A percentile compares a stretch with the other conserved stretches of the same genome.
Evolutionary conservation across 2,797 vertebrate species (phyloP).

Genomic region (Molossus molossus): DNA sequence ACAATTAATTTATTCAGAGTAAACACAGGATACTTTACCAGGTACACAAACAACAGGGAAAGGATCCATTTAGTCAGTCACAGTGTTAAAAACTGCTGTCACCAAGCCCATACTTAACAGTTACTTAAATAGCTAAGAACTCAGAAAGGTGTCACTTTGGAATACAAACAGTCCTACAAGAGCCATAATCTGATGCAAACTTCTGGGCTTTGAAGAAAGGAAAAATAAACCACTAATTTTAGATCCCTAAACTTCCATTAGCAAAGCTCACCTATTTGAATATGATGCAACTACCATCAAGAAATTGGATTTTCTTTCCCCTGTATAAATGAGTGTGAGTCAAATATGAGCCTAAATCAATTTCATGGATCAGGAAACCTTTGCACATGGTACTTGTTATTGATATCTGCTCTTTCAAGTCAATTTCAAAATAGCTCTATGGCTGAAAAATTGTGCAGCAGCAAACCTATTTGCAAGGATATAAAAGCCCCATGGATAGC

Average conservation of each 20-base stretch:
- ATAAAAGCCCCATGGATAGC: not conserved
- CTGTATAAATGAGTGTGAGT: conserved; percentile 74
- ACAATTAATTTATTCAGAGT: conserved; percentile 88
- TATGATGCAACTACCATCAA: conserved; percentile 90
- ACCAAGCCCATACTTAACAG: conserved; percentile 85
- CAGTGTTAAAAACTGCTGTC: conserved; percentile 85
- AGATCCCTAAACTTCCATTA: conserved; percentile 87
- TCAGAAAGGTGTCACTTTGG: conserved; percentile 86
- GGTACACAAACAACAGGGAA: conserved; percentile 87
- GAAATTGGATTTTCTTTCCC: conserved; percentile 80
- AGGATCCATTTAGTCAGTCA: conserved; percentile 86
- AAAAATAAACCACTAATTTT: conserved; percentile 91
- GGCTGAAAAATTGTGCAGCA: not conserved
- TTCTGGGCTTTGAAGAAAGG: conserved; percentile 89
- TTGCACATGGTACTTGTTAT: not conserved
- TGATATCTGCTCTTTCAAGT: not conserved
- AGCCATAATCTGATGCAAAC: conserved; percentile 90
- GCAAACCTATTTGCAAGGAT: conserved; percentile 28
- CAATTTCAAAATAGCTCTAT: conserved; percentile 48
- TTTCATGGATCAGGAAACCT: conserved; percentile 53
- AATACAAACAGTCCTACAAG: conserved; percentile 88
- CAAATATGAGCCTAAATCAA: conserved; percentile 65
- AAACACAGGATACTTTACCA: conserved; percentile 86
- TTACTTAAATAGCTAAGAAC: conserved; percentile 88
- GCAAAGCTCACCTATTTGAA: conserved; percentile 88